A percentile compares a stretch with the other conserved stretches of the same genome.
Evolutionary conservation across 2,797 vertebrate species (phyloP).

Genomic region (Capromys pilorides): DNA sequence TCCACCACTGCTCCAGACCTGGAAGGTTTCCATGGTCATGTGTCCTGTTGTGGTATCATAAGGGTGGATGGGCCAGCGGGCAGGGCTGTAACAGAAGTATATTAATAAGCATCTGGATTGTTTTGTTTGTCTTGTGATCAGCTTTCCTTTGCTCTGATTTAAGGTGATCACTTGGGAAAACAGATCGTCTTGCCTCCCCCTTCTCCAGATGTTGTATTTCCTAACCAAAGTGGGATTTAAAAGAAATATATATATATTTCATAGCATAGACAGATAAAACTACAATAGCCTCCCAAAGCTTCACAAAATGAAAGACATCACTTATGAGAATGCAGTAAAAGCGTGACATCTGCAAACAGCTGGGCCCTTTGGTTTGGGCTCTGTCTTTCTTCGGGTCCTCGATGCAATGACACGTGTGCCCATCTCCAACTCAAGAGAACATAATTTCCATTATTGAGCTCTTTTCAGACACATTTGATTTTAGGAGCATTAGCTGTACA

Average conservation of each 20-base stretch:
- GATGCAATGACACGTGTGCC: constrained; percentile 4
- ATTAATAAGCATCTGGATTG: background rate
- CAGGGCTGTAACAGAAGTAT: background rate
- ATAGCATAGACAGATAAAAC: background rate
- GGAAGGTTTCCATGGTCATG: background rate
- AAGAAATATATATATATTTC: constrained; percentile 30
- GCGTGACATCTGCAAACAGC: background rate
- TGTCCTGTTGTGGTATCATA: background rate
- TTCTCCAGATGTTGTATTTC: background rate
- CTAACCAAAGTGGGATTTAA: constrained; percentile 18
- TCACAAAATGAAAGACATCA: constrained; percentile 17
- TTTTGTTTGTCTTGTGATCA: constrained; percentile 13
- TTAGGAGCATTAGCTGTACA: constrained; percentile 39
- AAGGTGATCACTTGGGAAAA: constrained; percentile 38
- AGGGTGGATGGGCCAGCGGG: background rate
- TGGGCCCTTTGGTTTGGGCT: background rate
- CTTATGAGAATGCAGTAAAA: background rate
- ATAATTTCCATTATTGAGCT: constrained; percentile 76
- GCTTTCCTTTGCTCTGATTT: constrained; percentile 26
- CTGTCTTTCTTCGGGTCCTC: background rate
- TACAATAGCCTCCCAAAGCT: constrained; percentile 9
- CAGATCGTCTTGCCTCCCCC: background rate
- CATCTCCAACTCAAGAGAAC: constrained; percentile 50
- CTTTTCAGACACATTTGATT: constrained; percentile 70
- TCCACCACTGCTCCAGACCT: background rate